Percentiles rank a stretch among this genome's conserved stretches.
These are phyloP conservation scores for Hypomesus transpacificus DNA, from an alignment of 2,113 vertebrate genomes.

Conservation along the genomic window DNA sequence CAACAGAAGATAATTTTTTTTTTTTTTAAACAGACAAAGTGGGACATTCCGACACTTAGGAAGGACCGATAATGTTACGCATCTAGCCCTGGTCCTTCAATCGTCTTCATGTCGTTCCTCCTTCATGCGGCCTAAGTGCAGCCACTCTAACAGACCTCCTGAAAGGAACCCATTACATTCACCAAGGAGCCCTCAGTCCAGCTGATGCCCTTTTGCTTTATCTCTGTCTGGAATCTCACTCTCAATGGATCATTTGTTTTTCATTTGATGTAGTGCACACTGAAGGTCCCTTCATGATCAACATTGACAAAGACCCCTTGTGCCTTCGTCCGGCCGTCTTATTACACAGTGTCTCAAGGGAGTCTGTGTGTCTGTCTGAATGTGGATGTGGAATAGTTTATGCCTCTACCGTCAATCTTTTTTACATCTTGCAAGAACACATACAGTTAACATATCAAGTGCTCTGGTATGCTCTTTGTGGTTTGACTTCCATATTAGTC, in stretches of 20 bases:
- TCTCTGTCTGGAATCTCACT: conserved; percentile 56
- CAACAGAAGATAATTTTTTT: too few relatives aligned
- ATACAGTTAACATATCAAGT: too few relatives aligned
- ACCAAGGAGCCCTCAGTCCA: conserved; percentile 57
- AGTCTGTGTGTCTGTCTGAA: neutral
- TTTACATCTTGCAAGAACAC: too few relatives aligned
- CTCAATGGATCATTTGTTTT: conserved; percentile 64
- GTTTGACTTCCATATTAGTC: too few relatives aligned
- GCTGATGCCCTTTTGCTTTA: conserved; percentile 51
- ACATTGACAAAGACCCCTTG: conserved; percentile 45
- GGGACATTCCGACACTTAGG: conserved; percentile 44
- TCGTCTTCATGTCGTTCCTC: conserved; percentile 34
- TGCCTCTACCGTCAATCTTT: too few relatives aligned
- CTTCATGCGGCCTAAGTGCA: conserved; percentile 29
- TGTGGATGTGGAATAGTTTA: neutral
- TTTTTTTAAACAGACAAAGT: conserved; percentile 35
- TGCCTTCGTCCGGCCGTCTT: conserved; percentile 27
- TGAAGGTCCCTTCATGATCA: conserved; percentile 54
- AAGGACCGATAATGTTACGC: conserved; percentile 42
- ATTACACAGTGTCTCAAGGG: too few relatives aligned
- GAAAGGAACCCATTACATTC: conserved; percentile 65
- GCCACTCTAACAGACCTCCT: conserved; percentile 38
- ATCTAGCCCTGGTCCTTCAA: conserved; percentile 18
- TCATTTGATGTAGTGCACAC: conserved; percentile 51
- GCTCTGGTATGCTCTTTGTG: too few relatives aligned